Evolutionary conservation across 2,113 vertebrate species (phyloP), one percentile per base, ranked within the genome.

Genomic region (Prunella himalayana): DNA sequence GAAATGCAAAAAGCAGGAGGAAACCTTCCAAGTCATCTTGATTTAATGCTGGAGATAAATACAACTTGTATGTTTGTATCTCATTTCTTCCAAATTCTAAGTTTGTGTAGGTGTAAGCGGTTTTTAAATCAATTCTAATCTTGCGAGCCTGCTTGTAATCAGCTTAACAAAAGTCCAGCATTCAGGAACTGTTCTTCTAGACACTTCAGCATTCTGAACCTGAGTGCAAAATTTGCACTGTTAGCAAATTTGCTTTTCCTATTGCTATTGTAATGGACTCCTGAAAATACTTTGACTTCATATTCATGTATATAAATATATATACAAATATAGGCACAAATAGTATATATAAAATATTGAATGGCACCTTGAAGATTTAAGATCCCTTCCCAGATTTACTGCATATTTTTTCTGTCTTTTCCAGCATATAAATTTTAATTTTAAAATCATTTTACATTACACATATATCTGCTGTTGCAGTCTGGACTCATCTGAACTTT

Each of bases 61-160:
- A 21, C 12, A 41, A 33, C 15, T 42, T 66, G 3, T 4, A 76
- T 41, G 30, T 28, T 56, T 73, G n/a, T 39, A 59, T 35, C 39
- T 53, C 5, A 22, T 45, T 63, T 54, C 41, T 94, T 73, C 49
- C 17, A 71, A 75, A 86, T 84, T 68, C 54, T 4, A 9, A 64
- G 25, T 37, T 6, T 4, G 11, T 75, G 27, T n/a, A 50, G 25
- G 14, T 53, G 13, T 71, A 47, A 87, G 15, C 0, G 0, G 17
- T 82, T 86, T 86, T 2, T 3, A 45, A 91, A 61, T 64, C 4
- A 63, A 31, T 92, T 85, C 39, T 50, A 47, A 80, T 90, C 73
- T 80, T 88, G 49, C 1, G 5, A 82, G 3, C 19, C 47, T 56
- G 20, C 33, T 82, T 69, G 50, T 75, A 64, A 56, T 86, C 65